Conservation (phyloP, 1,140 invertebrate genomes). For the Tetramorium parvispinum region DNA sequence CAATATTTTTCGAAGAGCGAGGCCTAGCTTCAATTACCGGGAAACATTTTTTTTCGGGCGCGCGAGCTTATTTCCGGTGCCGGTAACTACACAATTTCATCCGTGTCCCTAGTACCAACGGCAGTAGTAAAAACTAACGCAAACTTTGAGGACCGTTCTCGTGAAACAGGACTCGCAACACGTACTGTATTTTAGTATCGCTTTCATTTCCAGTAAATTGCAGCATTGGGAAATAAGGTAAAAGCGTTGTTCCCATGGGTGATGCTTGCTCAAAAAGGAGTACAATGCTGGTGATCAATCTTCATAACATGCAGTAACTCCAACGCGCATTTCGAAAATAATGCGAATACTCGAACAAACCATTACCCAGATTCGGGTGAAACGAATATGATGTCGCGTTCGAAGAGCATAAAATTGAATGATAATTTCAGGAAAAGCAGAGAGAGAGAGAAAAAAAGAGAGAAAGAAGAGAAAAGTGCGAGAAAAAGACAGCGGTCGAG, state of each 20-base stretch:
- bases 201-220: slow-evolving; percentile 57
- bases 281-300: slow-evolving; percentile 49
- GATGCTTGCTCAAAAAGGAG: slow-evolving; percentile 50
- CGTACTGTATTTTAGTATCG: slow-evolving; percentile 40
- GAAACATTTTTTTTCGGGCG: slow-evolving; percentile 7
- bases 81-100: slow-evolving; percentile 28
- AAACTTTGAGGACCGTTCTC: slow-evolving; percentile 39
- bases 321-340: slow-evolving; percentile 31
- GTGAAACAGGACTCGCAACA: slow-evolving; percentile 11
- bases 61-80: slow-evolving; percentile 12
- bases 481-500: slow-evolving; percentile 20
- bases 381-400: slow-evolving; percentile 37
- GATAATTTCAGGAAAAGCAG: slow-evolving; percentile 51
- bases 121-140: slow-evolving; percentile 30
- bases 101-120: background rate
- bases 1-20: background rate
- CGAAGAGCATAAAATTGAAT: slow-evolving; percentile 56
- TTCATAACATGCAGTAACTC: slow-evolving; percentile 31
- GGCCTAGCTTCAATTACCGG: background rate
- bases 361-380: background rate
- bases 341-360: slow-evolving; percentile 37
- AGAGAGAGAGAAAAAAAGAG: background rate
- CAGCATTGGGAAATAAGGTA: slow-evolving; percentile 61
- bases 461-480: background rate
- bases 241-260: slow-evolving; percentile 50